phyloP scores from a whole-genome alignment of 1,140 invertebrate genomes.

The Maconellicoccus hirsutus region DNA sequence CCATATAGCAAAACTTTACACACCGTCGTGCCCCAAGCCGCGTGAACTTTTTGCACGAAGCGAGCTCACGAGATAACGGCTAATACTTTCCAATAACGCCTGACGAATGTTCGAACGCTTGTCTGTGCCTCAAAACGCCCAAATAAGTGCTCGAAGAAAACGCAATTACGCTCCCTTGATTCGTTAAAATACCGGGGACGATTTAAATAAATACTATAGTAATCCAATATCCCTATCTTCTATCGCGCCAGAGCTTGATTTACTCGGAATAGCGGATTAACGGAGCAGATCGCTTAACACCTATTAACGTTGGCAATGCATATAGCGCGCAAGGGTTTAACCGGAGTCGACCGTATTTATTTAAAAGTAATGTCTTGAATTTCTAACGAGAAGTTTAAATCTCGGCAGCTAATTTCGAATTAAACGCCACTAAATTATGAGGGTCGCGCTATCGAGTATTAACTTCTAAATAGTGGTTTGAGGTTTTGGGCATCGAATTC shows the following conservation, averaged over 20 bases:
- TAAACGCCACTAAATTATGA: constrained; percentile 20
- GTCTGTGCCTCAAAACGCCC: too few species aligned
- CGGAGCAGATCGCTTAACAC: constrained; percentile 19
- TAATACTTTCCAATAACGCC: too few species aligned
- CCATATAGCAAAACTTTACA: too few species aligned
- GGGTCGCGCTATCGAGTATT: constrained; percentile 17
- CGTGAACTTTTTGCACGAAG: too few species aligned
- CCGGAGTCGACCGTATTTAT: constrained; percentile 6
- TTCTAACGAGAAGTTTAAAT: constrained; percentile 22
- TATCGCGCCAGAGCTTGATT: constrained; percentile 10
- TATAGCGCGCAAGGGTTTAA: not conserved
- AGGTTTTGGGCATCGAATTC: constrained; percentile 19
- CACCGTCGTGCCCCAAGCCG: too few species aligned
- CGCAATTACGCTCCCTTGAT: not conserved
- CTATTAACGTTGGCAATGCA: constrained; percentile 18
- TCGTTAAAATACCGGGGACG: not conserved
- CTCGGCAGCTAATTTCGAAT: constrained; percentile 15
- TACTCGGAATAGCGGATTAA: constrained; percentile 14
- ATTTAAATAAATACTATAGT: constrained; percentile 1
- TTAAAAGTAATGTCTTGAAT: constrained; percentile 22
- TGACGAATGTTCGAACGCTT: too few species aligned
- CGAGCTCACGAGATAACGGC: too few species aligned
- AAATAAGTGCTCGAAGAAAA: not conserved
- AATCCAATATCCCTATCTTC: constrained; percentile 8
- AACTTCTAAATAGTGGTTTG: constrained; percentile 18